These are phyloP conservation scores for Sebastes matsubarae DNA, from an alignment of 2,797 vertebrate genomes.

Conservation along the genomic window DNA sequence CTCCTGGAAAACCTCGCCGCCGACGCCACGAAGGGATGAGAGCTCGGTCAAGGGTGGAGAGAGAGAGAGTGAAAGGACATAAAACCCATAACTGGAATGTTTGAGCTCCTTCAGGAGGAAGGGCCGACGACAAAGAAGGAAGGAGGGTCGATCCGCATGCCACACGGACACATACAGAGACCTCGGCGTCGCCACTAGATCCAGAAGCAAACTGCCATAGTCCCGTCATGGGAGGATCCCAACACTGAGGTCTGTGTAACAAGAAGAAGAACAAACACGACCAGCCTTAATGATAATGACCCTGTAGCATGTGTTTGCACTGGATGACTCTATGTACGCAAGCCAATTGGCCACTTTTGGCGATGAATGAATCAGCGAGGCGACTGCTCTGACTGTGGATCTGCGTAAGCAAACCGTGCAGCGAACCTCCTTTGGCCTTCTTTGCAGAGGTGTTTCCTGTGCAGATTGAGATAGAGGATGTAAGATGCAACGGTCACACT, in stretches of 20 bases:
- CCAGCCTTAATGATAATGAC: background rate
- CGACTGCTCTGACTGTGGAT: background rate
- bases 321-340: conserved; percentile 24
- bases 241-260: conserved; percentile 6
- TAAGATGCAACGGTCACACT: conserved; percentile 42
- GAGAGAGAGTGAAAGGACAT: conserved; percentile 12
- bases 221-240: background rate
- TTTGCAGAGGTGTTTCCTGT: conserved; percentile 70
- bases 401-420: conserved; percentile 18
- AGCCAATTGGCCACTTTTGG: background rate
- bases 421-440: conserved; percentile 33
- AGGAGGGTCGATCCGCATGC: background rate
- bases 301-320: conserved; percentile 30
- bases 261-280: background rate
- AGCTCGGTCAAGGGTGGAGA: background rate
- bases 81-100: conserved; percentile 73
- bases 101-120: conserved; percentile 56
- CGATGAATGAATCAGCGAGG: conserved; percentile 30
- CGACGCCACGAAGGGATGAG: conserved; percentile 76
- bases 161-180: conserved; percentile 2
- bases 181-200: background rate
- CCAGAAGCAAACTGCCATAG: background rate
- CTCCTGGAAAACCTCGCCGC: conserved; percentile 81
- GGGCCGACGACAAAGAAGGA: conserved; percentile 37
- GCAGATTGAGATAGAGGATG: conserved; percentile 62